These are phyloP conservation scores for Sebastes kiyomatsui DNA, from an alignment of 2,797 vertebrate species.

Conservation along the genomic window DNA sequence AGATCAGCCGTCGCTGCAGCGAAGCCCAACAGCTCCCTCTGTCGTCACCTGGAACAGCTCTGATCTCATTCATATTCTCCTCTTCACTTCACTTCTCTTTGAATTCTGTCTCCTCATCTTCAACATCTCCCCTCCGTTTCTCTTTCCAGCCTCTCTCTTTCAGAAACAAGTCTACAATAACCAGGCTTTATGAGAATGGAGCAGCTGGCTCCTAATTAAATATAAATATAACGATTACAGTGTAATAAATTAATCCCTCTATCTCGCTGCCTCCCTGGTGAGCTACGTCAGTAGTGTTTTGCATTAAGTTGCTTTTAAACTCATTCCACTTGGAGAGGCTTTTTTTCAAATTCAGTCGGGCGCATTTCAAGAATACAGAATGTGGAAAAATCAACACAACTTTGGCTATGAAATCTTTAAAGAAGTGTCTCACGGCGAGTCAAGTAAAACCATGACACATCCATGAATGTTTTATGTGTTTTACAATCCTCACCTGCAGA, in stretches of 20 bases:
- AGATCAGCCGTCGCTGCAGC: conserved; percentile 17
- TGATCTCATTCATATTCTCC: background rate
- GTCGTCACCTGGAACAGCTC: conserved; percentile 43
- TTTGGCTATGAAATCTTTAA: background rate
- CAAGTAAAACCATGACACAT: background rate
- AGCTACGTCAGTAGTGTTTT: conserved; percentile 28
- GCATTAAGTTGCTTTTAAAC: conserved; percentile 23
- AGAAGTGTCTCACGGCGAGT: background rate
- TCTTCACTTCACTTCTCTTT: background rate
- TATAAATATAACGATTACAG: conserved; percentile 63
- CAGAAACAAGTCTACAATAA: conserved; percentile 1
- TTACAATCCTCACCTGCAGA: background rate
- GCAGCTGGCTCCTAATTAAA: conserved; percentile 62
- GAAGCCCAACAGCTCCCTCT: conserved; percentile 77
- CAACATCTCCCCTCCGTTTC: background rate
- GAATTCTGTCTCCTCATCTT: background rate
- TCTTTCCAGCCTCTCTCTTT: background rate
- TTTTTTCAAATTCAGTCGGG: background rate
- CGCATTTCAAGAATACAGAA: background rate
- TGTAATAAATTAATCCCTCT: conserved; percentile 61
- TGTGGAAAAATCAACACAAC: background rate
- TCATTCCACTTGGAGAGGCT: background rate
- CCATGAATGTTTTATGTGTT: background rate
- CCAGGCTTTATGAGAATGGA: background rate
- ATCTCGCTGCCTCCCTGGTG: conserved; percentile 8